Base-by-base conservation (phyloP, 2,797 vertebrate species). In the Astyanax mexicanus region DNA sequence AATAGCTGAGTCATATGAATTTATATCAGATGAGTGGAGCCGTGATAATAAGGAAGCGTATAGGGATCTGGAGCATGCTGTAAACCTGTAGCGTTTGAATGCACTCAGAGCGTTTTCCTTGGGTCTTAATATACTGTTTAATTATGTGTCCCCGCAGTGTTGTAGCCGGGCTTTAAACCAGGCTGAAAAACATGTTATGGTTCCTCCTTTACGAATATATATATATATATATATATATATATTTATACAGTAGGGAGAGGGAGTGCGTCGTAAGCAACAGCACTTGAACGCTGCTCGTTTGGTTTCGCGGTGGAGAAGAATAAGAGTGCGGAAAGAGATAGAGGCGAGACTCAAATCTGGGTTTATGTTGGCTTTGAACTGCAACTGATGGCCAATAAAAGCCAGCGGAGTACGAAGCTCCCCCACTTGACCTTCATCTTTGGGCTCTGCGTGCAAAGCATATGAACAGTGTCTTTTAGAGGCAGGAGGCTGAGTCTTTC, bases 341-440 rank as follows among this genome's bases (percentile, higher is more conserved):
- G 62, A 72, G 23, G 27, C 10, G 60, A 72, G 74, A 75, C 23
- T 32, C 61, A 45, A 80, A 54, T 71, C 60, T 54, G 27, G 51
- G 52, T 58, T 77, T 68, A 51, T 64, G 67, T 71, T 69, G 37
- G 64, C 38, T 61, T 37, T 25, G 42, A 45, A 69, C 21, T 38
- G 57, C 70, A 71, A 57, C 38, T 51, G 52, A 78, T 68, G 40
- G 71, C 42, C 29, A 66, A 77, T 78, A 70, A 81, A 85, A 81
- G 64, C 51, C 72, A 76, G 38, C 35, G 19, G 76, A 81, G 68
- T 74, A 75, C 66, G 76, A 75, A 81, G 67, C 57, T 45, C 52
- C 65, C 47, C 17, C 49, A 42, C 23, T 81, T 81, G 81, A 82
- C 82, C 80, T 76, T 78, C 72, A 51, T 77, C 40, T 74, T 42